Evolutionary conservation across 2,888 invertebrate genomes (phyloP).

Genomic region (Drosophila niveifrons): DNA sequence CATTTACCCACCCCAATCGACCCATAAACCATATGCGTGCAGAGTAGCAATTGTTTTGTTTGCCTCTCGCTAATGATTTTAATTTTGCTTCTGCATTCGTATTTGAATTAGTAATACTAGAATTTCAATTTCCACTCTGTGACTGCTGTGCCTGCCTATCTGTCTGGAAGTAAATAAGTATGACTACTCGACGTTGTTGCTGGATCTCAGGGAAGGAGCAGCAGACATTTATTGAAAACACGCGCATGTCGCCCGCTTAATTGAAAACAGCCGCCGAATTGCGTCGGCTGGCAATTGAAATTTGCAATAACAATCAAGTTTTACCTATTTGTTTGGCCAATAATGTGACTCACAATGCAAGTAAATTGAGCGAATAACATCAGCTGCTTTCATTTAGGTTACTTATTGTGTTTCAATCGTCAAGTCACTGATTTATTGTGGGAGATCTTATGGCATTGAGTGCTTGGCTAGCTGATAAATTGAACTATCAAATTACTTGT

Average conservation of each 20-base stretch:
- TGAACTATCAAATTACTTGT: too few species aligned
- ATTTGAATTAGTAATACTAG: conserved; percentile 24
- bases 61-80: conserved; percentile 20
- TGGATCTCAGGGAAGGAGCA: not conserved
- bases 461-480: not conserved
- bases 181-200: not conserved
- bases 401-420: conserved; percentile 11
- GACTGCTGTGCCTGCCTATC: conserved; percentile 50
- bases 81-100: conserved; percentile 20
- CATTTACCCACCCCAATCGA: conserved; percentile 6
- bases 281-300: conserved; percentile 51
- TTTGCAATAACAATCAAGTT: conserved; percentile 55
- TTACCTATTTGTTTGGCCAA: conserved; percentile 49
- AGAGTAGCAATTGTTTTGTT: conserved; percentile 44
- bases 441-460: not conserved
- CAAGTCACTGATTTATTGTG: conserved; percentile 10
- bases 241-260: conserved; percentile 65
- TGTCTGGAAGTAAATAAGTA: conserved; percentile 8
- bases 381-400: conserved; percentile 44
- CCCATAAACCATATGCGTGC: conserved; percentile 41
- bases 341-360: conserved; percentile 44
- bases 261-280: conserved; percentile 55
- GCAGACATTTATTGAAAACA: conserved; percentile 69
- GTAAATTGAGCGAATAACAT: conserved; percentile 43
- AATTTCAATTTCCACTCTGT: conserved; percentile 51